These are phyloP conservation scores for Pristionchus entomophagus DNA, from an alignment of 2,888 invertebrate species.

Conservation along the genomic window DNA sequence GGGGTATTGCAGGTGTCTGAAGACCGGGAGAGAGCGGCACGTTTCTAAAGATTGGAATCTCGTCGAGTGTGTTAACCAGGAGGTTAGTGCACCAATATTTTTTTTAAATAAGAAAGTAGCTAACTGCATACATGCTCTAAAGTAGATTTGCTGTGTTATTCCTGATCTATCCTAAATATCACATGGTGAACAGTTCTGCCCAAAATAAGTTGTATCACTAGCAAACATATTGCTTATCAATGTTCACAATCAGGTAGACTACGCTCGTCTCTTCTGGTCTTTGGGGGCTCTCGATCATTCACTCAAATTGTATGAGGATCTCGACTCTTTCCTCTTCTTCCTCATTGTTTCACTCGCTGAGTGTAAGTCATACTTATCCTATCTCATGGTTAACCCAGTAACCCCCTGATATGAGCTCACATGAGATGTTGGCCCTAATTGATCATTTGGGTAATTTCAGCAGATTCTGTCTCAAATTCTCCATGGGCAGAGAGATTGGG, in stretches of 20 bases:
- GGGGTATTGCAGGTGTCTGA: conserved; percentile 28
- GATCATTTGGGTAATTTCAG: not conserved
- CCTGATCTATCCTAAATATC: too few relatives aligned
- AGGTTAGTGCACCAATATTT: not conserved
- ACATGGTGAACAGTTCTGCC: too few relatives aligned
- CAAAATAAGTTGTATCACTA: too few relatives aligned
- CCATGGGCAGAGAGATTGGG: conserved; percentile 33
- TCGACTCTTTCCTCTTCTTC: conserved; percentile 58
- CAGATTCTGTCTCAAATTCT: not conserved
- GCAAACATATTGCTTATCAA: not conserved
- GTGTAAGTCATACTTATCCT: conserved; percentile 5
- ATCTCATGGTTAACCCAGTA: too few relatives aligned
- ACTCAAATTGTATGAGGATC: conserved; percentile 61
- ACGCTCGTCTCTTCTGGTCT: conserved; percentile 61
- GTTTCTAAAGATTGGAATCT: conserved; percentile 45
- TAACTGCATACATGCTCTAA: too few relatives aligned
- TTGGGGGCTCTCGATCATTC: conserved; percentile 63
- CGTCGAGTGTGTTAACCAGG: conserved; percentile 33
- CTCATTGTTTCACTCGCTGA: conserved; percentile 33
- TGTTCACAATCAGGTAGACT: conserved; percentile 54
- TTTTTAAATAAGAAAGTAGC: not conserved
- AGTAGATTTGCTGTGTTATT: too few relatives aligned
- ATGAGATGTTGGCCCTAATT: too few relatives aligned
- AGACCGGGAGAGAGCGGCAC: conserved; percentile 22
- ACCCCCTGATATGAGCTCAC: too few relatives aligned